Evolutionary conservation across 2,113 vertebrate genomes (phyloP), one percentile per base, ranked within the genome.

Genomic region (Melanerpes formicivorus): DNA sequence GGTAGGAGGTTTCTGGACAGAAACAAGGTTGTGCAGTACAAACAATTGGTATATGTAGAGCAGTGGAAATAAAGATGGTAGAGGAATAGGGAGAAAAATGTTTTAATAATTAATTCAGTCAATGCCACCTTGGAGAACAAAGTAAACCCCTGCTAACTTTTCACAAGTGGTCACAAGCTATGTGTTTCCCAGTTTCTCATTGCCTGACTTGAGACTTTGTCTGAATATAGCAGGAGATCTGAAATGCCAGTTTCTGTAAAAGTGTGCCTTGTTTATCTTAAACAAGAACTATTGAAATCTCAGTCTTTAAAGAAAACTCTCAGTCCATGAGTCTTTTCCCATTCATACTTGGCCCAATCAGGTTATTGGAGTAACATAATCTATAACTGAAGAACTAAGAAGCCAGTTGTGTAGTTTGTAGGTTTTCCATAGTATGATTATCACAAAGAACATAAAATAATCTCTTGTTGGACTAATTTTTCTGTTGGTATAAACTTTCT

Each of bases 21-120:
- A 80, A 85, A 74, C 3, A 52, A 66, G 5, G 27, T 34, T 54
- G 7, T 25, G 7, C 3, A n/a, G 22, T 34, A 52, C 6, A 76
- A 16, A 34, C 0, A 0, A 8, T 40, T 58, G 5, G 18, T 70
- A 37, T 29, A 23, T 5, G 9, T 42, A 26, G 14, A 55, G 15
- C 55, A 13, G 1, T 23, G 16, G 34, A 88, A 76, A 13, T 3
- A 82, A 73, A 65, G 25, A 23, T 2, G 5, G 7, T 22, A 52
- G 9, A 1, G 5, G 6, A 6, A 2, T 0, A 0, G 13, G 16
- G 18, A 54, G 79, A 88, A 42, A 5, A 72, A 26, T n/a, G 4
- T 10, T 52, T 89, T 79, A 58, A 66, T 42, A 19, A 64, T 50
- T 76, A 73, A 5, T 60, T 84, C 44, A 52, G 14, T 62, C 63